phyloP scores from a whole-genome alignment of 1,140 invertebrate genomes.

The Heliothis virescens region DNA sequence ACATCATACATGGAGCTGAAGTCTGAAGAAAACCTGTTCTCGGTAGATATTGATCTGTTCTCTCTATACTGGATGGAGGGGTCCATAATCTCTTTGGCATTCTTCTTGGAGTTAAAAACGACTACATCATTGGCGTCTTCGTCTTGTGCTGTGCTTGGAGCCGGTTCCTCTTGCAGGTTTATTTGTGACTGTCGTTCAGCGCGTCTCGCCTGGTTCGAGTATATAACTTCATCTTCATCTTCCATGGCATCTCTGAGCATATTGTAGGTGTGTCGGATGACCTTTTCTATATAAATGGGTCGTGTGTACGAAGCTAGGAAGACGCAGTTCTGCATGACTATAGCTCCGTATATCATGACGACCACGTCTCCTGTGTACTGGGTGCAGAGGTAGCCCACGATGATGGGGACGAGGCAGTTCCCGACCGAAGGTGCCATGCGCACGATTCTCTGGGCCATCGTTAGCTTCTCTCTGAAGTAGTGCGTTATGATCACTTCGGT shows the following conservation, averaged over 20 bases:
- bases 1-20: conserved; percentile 66
- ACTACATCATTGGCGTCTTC: conserved; percentile 78
- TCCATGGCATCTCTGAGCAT: conserved; percentile 79
- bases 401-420: conserved; percentile 73
- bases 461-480: conserved; percentile 82
- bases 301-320: conserved; percentile 77
- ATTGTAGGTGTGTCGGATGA: conserved; percentile 80
- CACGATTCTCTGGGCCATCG: conserved; percentile 74
- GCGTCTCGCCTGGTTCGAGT: conserved; percentile 69
- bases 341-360: conserved; percentile 79
- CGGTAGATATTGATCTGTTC: conserved; percentile 52
- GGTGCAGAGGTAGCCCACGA: conserved; percentile 75
- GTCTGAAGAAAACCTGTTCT: conserved; percentile 73
- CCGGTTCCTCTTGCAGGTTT: conserved; percentile 25
- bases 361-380: conserved; percentile 70
- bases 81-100: conserved; percentile 77
- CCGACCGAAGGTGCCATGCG: conserved; percentile 79
- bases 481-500: conserved; percentile 83
- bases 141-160: conserved; percentile 64
- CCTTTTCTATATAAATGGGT: conserved; percentile 80
- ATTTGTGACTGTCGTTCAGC: conserved; percentile 20
- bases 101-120: conserved; percentile 77
- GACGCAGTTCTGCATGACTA: conserved; percentile 83
- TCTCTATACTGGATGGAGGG: conserved; percentile 71
- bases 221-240: conserved; percentile 85